A percentile compares a stretch with the other conserved stretches of the same genome.
phyloP scores from a whole-genome alignment of 2,888 invertebrate genomes.

The Lysandra coridon region DNA sequence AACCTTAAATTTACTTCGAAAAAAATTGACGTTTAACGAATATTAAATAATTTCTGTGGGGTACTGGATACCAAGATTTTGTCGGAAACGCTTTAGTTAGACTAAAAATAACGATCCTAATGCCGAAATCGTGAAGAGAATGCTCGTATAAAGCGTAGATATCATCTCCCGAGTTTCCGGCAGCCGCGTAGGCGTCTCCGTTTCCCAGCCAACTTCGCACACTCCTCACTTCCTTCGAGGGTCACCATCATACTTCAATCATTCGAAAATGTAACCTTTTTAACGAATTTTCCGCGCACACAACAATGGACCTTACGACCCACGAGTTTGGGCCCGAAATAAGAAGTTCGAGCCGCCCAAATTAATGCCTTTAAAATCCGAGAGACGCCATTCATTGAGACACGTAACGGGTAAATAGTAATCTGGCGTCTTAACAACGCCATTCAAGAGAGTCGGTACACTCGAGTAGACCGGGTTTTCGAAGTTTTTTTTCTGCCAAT shows the following conservation, averaged over 20 bases:
- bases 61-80: background rate
- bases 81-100: slow-evolving; percentile 48
- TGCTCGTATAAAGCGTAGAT: slow-evolving; percentile 60
- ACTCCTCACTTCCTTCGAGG: slow-evolving; percentile 60
- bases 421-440: slow-evolving; percentile 68
- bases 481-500: background rate
- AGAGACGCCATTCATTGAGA: slow-evolving; percentile 75
- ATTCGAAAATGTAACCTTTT: slow-evolving; percentile 43
- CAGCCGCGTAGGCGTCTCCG: slow-evolving; percentile 64
- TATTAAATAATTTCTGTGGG: slow-evolving; percentile 9
- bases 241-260: slow-evolving; percentile 57
- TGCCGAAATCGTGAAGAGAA: slow-evolving; percentile 71
- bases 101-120: slow-evolving; percentile 70
- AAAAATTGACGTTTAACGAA: background rate
- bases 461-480: slow-evolving; percentile 43
- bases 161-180: slow-evolving; percentile 70
- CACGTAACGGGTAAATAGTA: slow-evolving; percentile 77
- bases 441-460: slow-evolving; percentile 70
- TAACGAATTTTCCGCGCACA: slow-evolving; percentile 23
- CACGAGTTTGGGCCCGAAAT: background rate
- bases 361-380: slow-evolving; percentile 46
- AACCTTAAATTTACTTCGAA: background rate
- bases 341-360: background rate
- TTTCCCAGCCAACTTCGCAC: slow-evolving; percentile 62
- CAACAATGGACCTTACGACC: slow-evolving; percentile 31